Conservation (phyloP, 2,797 vertebrate species). For the Emys orbicularis region DNA sequence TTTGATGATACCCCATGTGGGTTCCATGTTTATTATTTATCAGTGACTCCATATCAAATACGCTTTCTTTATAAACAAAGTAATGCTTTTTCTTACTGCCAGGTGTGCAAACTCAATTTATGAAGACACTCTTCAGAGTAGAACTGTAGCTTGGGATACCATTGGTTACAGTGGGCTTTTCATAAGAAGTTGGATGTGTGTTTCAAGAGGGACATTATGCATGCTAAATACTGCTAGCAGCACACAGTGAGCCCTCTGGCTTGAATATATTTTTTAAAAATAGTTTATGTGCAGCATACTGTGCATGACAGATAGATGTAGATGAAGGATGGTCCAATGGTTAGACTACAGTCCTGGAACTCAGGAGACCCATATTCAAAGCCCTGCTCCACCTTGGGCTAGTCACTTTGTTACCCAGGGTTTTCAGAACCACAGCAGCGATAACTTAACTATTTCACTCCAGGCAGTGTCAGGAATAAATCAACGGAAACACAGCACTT, state of each 20-base stretch:
- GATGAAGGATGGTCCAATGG: not conserved
- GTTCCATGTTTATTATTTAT: not conserved
- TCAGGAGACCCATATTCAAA: not conserved
- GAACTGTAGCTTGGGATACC: not conserved
- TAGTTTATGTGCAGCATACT: not conserved
- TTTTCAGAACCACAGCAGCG: too few species aligned
- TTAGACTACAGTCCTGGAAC: not conserved
- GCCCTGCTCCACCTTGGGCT: not conserved
- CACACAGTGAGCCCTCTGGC: not conserved
- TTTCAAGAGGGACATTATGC: not conserved
- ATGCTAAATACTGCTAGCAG: not conserved
- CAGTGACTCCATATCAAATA: not conserved
- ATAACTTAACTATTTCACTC: too few species aligned
- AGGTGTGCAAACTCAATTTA: not conserved
- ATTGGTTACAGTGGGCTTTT: not conserved
- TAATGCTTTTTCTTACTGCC: not conserved
- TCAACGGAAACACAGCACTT: too few species aligned
- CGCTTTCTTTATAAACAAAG: not conserved
- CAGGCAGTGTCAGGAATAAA: too few species aligned
- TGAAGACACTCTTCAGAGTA: not conserved
- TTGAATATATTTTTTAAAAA: not conserved
- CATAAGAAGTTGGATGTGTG: not conserved
- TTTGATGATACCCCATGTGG: not conserved
- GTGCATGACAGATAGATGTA: not conserved
- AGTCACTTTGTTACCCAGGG: not conserved